Evolutionary conservation across 1,140 invertebrate species (phyloP), one percentile per base, ranked within the genome.

Genomic region (Saccostrea glomerata): DNA sequence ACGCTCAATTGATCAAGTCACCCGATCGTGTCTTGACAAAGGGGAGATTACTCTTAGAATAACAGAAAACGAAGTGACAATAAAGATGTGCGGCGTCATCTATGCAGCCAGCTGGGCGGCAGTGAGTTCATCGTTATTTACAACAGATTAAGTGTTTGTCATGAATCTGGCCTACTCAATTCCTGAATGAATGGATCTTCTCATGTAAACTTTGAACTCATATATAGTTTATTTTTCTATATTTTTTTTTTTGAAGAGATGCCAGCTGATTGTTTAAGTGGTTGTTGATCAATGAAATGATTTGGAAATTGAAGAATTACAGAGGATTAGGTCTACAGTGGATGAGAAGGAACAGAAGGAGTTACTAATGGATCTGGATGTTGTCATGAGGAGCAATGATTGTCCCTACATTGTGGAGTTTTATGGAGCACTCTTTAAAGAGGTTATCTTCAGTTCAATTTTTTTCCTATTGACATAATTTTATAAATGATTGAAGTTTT

Each of bases 381-480:
- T 99, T 88, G 98, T 99, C 0, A 99, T 99, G 98, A 98, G 98
- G 94, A 98, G 98, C 89, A 98, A 98, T 94, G 98, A 98, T 91
- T 99, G 99, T 95, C 97, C 97, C 70, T 99, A 97, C 94, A 99
- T 99, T 94, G 98, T 99, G 87, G 98, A 98, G 95, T 99, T 99
- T 96, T 99, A 98, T 96, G 99, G 99, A 89, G 99, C 99, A 88
- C 96, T 99, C 63, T 99, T 99, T 94, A 98, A 99, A 95, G 98
- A 99, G 94, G 90, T 99, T 89, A 86, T 88, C 9, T 47, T 47
- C 30, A 36, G 47, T 47, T 47, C 9, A 47, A 47, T 7, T 47
- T 9, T 47, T 47, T 47, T 47, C 5, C 9, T 47, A 47, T 36
- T 47, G 47, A 6, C 5, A 9, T 9, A 47, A 9, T 47, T 47